These are phyloP conservation scores for Falcaria lacertinaria DNA, from an alignment of 2,888 invertebrate genomes.

Conservation along the genomic window DNA sequence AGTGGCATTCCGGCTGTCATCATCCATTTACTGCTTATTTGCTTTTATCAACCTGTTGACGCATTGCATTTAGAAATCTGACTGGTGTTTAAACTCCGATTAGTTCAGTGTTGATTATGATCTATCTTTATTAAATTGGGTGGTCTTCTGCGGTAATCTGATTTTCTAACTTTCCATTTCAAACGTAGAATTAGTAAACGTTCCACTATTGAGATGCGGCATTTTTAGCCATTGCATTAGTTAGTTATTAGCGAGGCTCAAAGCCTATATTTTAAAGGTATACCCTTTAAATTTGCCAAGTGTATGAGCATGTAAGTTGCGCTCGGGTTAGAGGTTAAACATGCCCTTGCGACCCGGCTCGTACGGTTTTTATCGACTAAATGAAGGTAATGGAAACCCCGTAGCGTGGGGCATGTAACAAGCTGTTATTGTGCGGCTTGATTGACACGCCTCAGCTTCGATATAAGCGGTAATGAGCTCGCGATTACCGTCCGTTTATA, in stretches of 20 bases:
- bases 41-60: constrained; percentile 41
- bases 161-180: neutral
- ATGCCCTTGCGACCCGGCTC: constrained; percentile 45
- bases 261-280: neutral
- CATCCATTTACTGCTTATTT: constrained; percentile 35
- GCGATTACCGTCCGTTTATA: constrained; percentile 53
- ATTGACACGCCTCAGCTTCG: constrained; percentile 65
- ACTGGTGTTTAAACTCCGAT: constrained; percentile 23
- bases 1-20: constrained; percentile 42
- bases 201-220: no score
- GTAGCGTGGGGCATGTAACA: constrained; percentile 51
- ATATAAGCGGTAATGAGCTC: constrained; percentile 56
- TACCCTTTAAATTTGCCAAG: neutral
- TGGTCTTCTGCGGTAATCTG: neutral
- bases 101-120: constrained; percentile 22
- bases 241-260: neutral
- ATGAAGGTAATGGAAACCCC: constrained; percentile 63
- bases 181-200: no score
- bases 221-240: no score
- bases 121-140: neutral
- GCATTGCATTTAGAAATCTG: constrained; percentile 37
- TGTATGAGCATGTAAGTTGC: constrained; percentile 4
- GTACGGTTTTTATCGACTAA: constrained; percentile 57
- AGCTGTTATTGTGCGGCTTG: constrained; percentile 63
- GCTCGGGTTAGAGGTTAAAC: constrained; percentile 54